Evolutionary conservation across 2,888 invertebrate genomes (phyloP).

Genomic region (Gibbula magus): DNA sequence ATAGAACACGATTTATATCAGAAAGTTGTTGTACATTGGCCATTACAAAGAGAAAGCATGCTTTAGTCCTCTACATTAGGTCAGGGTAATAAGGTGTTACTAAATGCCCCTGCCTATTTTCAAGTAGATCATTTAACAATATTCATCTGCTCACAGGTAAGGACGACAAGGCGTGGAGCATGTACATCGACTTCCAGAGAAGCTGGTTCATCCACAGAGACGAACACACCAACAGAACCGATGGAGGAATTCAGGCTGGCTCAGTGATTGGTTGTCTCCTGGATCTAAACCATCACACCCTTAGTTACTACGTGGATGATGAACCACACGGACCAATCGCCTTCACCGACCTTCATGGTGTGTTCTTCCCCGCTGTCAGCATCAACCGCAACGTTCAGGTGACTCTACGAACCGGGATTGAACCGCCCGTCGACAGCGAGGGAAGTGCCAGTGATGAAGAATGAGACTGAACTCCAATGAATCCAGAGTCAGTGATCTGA

Average conservation of each 20-base stretch:
- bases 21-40: too few species aligned
- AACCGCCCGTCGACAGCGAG: conserved; percentile 81
- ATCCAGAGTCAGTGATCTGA: too few species aligned
- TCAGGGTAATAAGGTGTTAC: too few species aligned
- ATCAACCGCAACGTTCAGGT: conserved; percentile 96
- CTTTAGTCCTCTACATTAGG: too few species aligned
- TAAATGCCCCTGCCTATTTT: too few species aligned
- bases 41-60: too few species aligned
- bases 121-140: too few species aligned
- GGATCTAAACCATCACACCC: conserved; percentile 90
- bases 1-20: too few species aligned
- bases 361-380: conserved; percentile 98
- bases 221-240: conserved; percentile 91
- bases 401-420: conserved; percentile 93
- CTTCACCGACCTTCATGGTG: conserved; percentile 86
- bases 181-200: conserved; percentile 95
- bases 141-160: conserved; percentile 83
- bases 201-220: conserved; percentile 99
- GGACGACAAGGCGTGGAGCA: conserved; percentile 98
- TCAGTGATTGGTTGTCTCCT: conserved; percentile 92
- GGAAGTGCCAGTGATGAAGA: conserved; percentile 58
- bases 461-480: not conserved
- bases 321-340: conserved; percentile 94
- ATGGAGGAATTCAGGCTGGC: conserved; percentile 90
- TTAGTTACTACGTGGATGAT: conserved; percentile 95